These are phyloP conservation scores for Drosophila teissieri DNA, from an alignment of 1,140 invertebrate species.

Conservation along the genomic window DNA sequence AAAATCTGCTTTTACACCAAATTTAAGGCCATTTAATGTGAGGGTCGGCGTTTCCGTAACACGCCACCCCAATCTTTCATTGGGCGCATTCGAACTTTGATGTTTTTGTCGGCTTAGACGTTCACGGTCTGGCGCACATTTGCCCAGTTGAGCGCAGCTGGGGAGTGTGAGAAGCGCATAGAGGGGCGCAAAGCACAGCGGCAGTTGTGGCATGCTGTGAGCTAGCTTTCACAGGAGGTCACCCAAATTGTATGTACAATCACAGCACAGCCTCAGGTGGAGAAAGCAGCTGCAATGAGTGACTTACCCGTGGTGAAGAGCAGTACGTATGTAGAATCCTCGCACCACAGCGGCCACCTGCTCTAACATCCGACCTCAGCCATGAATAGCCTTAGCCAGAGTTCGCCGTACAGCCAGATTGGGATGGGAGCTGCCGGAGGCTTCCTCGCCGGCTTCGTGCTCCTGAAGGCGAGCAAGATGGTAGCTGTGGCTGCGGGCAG, in stretches of 20 bases:
- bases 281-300: slow-evolving; percentile 29
- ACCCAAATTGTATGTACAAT: slow-evolving; percentile 21
- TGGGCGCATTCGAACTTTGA: slow-evolving; percentile 42
- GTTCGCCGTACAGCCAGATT: slow-evolving; percentile 55
- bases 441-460: slow-evolving; percentile 28
- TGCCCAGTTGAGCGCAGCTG: slow-evolving; percentile 9
- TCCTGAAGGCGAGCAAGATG: slow-evolving; percentile 45
- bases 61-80: background rate
- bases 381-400: slow-evolving; percentile 18
- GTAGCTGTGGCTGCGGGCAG: slow-evolving; percentile 32
- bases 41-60: background rate
- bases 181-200: background rate
- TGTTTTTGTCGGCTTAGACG: slow-evolving; percentile 34
- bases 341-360: background rate
- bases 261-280: background rate
- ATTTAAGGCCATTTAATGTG: slow-evolving; percentile 9
- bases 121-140: slow-evolving; percentile 55
- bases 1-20: background rate
- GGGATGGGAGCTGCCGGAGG: slow-evolving; percentile 37
- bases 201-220: slow-evolving; percentile 24
- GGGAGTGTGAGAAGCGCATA: slow-evolving; percentile 6
- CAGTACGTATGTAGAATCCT: slow-evolving; percentile 36
- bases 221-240: slow-evolving; percentile 19
- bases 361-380: slow-evolving; percentile 9
- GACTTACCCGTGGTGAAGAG: slow-evolving; percentile 8